These are phyloP conservation scores for Sciaenops ocellatus DNA, from an alignment of 2,797 vertebrate genomes.

Conservation along the genomic window DNA sequence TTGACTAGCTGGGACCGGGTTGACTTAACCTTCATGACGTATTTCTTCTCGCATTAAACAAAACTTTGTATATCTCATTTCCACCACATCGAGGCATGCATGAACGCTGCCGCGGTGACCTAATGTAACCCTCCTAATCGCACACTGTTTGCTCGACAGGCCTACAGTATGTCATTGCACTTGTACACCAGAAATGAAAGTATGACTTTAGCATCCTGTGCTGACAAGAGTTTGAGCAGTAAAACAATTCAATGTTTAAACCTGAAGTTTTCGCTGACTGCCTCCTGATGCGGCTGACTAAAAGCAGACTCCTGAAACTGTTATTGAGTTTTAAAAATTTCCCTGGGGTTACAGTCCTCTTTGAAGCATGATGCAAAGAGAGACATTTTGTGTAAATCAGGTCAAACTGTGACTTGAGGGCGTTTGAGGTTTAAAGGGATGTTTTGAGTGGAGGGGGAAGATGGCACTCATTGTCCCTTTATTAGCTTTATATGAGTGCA, in stretches of 20 bases:
- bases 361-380: slow-evolving; percentile 42
- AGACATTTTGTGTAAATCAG: slow-evolving; percentile 55
- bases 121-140: neutral
- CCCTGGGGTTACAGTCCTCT: slow-evolving; percentile 26
- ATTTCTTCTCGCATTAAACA: neutral
- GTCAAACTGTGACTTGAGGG: slow-evolving; percentile 44
- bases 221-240: neutral
- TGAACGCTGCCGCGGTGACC: neutral
- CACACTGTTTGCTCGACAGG: neutral
- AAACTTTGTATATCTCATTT: neutral
- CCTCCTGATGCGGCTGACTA: slow-evolving; percentile 30
- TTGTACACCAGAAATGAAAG: neutral
- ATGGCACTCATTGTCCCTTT: neutral
- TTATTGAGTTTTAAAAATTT: neutral
- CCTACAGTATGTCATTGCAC: neutral
- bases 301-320: slow-evolving; percentile 35
- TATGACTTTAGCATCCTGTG: neutral
- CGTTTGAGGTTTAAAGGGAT: slow-evolving; percentile 28
- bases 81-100: neutral
- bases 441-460: neutral
- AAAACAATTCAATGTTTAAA: neutral
- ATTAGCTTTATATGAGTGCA: slow-evolving; percentile 16
- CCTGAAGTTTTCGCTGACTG: neutral
- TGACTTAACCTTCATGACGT: no score
- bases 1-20: neutral